These are phyloP conservation scores for Drosophila asahinai DNA, from an alignment of 1,140 invertebrate species.

Conservation along the genomic window DNA sequence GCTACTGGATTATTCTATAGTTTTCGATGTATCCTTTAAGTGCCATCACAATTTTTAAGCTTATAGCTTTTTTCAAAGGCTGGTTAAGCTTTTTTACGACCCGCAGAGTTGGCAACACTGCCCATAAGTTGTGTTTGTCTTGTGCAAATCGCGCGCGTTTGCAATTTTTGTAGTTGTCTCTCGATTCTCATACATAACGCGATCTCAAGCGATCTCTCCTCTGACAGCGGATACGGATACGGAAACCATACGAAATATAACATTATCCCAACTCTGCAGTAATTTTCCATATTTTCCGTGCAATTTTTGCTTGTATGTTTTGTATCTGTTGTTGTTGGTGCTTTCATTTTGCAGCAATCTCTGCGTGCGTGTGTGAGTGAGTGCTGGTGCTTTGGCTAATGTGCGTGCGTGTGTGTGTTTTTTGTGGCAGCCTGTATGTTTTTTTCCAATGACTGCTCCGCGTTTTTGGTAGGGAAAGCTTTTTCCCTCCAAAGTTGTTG, in stretches of 20 bases:
- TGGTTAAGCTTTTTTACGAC: too few relatives aligned
- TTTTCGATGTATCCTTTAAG: too few relatives aligned
- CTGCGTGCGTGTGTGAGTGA: slow-evolving; percentile 38
- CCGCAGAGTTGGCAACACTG: too few relatives aligned
- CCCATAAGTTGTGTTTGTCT: slow-evolving; percentile 49
- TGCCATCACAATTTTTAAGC: too few relatives aligned
- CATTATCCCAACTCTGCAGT: slow-evolving; percentile 12
- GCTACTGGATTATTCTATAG: too few relatives aligned
- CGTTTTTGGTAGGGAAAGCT: slow-evolving; percentile 65
- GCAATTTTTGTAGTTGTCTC: slow-evolving; percentile 22
- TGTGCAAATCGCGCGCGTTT: slow-evolving; percentile 47
- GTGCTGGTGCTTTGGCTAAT: slow-evolving; percentile 49
- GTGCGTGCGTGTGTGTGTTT: slow-evolving; percentile 23
- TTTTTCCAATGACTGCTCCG: slow-evolving; percentile 70
- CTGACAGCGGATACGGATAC: neutral
- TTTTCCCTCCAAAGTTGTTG: slow-evolving; percentile 65
- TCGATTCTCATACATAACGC: slow-evolving; percentile 32
- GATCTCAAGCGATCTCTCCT: slow-evolving; percentile 37
- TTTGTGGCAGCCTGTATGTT: slow-evolving; percentile 46
- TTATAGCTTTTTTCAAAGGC: too few relatives aligned
- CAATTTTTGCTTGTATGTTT: slow-evolving; percentile 42
- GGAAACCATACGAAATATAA: neutral
- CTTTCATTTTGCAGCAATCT: slow-evolving; percentile 74
- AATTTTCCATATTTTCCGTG: slow-evolving; percentile 39
- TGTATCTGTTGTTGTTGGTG: slow-evolving; percentile 57